Evolutionary conservation across 2,888 invertebrate genomes (phyloP).

Genomic region (Hemithea aestivaria): DNA sequence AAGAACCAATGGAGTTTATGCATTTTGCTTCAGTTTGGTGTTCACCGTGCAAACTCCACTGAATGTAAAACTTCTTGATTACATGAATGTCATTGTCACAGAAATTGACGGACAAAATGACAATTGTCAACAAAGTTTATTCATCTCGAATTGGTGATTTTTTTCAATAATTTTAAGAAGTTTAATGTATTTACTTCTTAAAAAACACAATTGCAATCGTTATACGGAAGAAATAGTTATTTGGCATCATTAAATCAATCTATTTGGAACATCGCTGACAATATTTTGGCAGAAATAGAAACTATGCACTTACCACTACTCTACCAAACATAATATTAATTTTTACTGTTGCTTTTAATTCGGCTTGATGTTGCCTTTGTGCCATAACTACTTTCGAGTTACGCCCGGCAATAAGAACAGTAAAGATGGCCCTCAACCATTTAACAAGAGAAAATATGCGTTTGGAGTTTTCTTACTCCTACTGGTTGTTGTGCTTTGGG

Average conservation of each 20-base stretch:
- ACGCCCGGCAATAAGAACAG: conserved; percentile 57
- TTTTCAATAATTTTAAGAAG: neutral
- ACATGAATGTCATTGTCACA: too few relatives aligned
- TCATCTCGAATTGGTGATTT: too few relatives aligned
- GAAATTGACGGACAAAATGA: too few relatives aligned
- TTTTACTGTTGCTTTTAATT: conserved; percentile 25
- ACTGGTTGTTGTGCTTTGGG: conserved; percentile 97
- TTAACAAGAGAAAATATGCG: conserved; percentile 78
- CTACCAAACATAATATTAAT: conserved; percentile 28
- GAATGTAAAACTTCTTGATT: too few relatives aligned
- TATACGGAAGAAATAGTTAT: too few relatives aligned
- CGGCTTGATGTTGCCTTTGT: conserved; percentile 72
- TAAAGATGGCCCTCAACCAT: conserved; percentile 59
- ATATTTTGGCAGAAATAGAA: conserved; percentile 5
- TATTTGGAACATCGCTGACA: too few relatives aligned
- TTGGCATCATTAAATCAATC: too few relatives aligned
- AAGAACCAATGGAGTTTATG: too few relatives aligned
- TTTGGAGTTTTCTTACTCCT: conserved; percentile 92
- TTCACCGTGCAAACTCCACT: too few relatives aligned
- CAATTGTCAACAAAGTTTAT: too few relatives aligned
- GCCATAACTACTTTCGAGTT: conserved; percentile 72
- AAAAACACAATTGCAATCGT: neutral
- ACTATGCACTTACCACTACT: conserved; percentile 29
- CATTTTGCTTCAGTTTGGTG: too few relatives aligned
- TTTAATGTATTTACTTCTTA: neutral